Evolutionary conservation across 2,797 vertebrate species (phyloP), one percentile per base, ranked within the genome.

Genomic region (Picus viridis): DNA sequence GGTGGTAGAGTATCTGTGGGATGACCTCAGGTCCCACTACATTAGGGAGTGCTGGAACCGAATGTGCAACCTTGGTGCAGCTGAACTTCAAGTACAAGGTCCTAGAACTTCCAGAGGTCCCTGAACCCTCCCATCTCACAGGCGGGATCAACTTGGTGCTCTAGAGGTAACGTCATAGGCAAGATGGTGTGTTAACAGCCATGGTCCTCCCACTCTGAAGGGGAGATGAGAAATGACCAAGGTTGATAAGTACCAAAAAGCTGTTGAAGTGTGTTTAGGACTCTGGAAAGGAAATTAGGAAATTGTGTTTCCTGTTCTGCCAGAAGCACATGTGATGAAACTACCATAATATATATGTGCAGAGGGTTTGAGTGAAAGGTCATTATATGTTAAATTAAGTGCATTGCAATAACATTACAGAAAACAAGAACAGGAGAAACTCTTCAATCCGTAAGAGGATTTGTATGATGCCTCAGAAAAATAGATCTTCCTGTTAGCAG

Each of bases 391-490:
- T 93, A 83, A 92, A 93, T 94, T 94, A 93, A 86, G 69, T 92
- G 59, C 82, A 90, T 63, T 95, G 54, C 72, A 67, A 87, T 71
- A 77, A 30, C 80, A 91, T 92, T 90, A 95, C 91, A 86, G 83
- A 94, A 96, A 96, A 94, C 83, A 93, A 86, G 92, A 94, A 12
- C 85, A 95, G 83, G 74, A 91, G 92, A 95, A 95, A 83, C 71
- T 77, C 77, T 77, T 96, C 89, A 93, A 36, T 82, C 85, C 87
- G 57, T 74, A 71, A 92, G 80, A 95, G 65, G 62, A 80, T 93
- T 93, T 95, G 89, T 93, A 62, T 84, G 92, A 94, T 94, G 85
- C 77, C 80, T 88, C 77, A 72, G 89, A 84, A 91, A 93, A 95
- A 65, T 16, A 94, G 83, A 90, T 83, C 83, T 80, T 58, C 14